Evolutionary conservation across 2,113 vertebrate genomes (phyloP), one percentile per base, ranked within the genome.

Genomic region (Otus sunia): DNA sequence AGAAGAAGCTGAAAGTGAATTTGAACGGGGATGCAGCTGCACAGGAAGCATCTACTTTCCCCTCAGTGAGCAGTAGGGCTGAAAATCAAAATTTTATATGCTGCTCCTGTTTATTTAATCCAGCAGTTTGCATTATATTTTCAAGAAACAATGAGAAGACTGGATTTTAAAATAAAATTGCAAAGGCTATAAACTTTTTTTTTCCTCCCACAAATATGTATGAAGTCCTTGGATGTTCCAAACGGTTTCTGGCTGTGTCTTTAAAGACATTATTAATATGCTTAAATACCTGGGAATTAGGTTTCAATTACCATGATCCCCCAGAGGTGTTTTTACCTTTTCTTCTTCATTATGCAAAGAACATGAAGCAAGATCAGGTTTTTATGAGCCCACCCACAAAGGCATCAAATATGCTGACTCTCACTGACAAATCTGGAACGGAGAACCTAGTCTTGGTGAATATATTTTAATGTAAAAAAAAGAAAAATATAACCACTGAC

Each of bases 381-480:
- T 97, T 94, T 92, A 92, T 26, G 39, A 94, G 94, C 88, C 96
- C 96, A 96, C 94, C 91, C 95, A 92, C 91, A 87, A 84, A 94
- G 80, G 11, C 88, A 94, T 56, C 62, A 89, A 88, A 91, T 71
- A 67, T 53, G 72, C 92, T 92, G 86, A 94, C 75, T 92, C 73
- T 86, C 80, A 86, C 68, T 72, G 78, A 94, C 4, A 86, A 52
- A 68, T 84, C 15, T 94, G 79, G 88, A 93, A 68, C 37, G n/a
- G 21, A 95, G 39, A 87, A 47, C 18, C 30, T 47, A 78, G 27
- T 50, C 26, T 84, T 66, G 23, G 34, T 60, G 39, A 89, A 78
- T 2, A 3, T 18, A 55, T 62, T 90, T 81, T 47, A 63, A 52
- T 2, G 6, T 53, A 56, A 30, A 62, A 64, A 32, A 7, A 67